Percentiles rank a stretch among this genome's conserved stretches.
phyloP scores from a whole-genome alignment of 2,797 vertebrate species.

The Tauraco hartlaubi region DNA sequence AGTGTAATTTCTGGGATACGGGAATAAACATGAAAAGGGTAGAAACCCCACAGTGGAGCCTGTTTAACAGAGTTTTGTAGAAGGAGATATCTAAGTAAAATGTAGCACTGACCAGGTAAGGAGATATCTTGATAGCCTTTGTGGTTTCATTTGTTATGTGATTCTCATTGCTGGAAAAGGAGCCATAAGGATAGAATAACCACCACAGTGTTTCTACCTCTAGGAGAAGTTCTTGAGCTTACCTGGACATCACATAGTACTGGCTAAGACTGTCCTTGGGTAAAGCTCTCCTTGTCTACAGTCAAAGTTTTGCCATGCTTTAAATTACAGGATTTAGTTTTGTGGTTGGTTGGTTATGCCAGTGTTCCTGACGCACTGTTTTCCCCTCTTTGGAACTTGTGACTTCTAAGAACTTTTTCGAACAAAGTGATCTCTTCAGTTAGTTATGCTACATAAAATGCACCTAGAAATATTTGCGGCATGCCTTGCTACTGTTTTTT shows the following conservation, averaged over 20 bases:
- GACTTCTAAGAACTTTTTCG: constrained; percentile 16
- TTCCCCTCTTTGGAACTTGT: background rate
- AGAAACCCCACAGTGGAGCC: background rate
- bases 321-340: background rate
- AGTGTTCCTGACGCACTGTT: background rate
- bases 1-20: background rate
- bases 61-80: background rate
- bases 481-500: constrained; percentile 7
- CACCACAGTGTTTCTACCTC: background rate
- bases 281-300: background rate
- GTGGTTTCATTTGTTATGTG: background rate
- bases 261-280: background rate
- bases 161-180: background rate
- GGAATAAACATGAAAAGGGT: background rate
- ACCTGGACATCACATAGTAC: background rate
- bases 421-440: background rate
- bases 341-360: background rate
- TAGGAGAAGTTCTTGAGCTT: background rate
- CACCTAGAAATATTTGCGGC: constrained; percentile 20
- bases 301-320: background rate
- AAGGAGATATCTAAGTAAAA: background rate
- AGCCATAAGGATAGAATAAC: background rate
- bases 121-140: background rate
- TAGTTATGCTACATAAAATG: constrained; percentile 22
- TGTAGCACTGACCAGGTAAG: background rate